Evolutionary conservation across 1,140 invertebrate species (phyloP).

Genomic region (Panagrolaimus sp.): DNA sequence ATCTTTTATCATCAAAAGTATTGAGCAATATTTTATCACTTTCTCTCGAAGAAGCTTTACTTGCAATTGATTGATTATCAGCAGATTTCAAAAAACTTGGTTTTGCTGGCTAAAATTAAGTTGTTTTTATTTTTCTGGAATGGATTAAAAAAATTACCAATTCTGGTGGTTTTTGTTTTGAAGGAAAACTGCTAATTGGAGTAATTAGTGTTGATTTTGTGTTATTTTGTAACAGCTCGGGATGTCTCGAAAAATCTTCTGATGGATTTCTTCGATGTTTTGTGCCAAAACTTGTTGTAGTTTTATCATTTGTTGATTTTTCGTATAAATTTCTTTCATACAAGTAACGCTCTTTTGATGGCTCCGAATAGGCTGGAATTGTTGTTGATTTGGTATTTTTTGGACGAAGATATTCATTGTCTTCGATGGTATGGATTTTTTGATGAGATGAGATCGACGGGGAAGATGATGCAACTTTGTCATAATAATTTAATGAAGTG

Average conservation of each 20-base stretch:
- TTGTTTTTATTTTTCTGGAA: constrained; percentile 1
- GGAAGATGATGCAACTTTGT: neutral
- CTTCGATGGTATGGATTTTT: constrained; percentile 2
- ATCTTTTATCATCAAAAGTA: constrained; percentile 4
- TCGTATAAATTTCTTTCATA: neutral
- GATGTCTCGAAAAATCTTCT: neutral
- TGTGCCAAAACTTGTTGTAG: constrained; percentile 11
- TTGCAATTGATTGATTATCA: too few relatives aligned
- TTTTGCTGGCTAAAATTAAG: too few relatives aligned
- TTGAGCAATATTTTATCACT: constrained; percentile 9
- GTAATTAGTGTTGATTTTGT: neutral
- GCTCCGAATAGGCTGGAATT: neutral
- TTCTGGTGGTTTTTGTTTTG: constrained; percentile 1
- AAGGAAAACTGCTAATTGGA: neutral
- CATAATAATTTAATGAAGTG: constrained; percentile 9
- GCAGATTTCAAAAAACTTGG: too few relatives aligned
- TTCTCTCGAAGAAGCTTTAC: too few relatives aligned
- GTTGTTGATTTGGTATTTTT: constrained; percentile 1
- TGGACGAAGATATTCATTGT: constrained; percentile 8
- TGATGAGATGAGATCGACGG: neutral
- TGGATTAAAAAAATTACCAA: neutral
- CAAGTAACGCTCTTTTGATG: too few relatives aligned
- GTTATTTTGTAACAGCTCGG: neutral
- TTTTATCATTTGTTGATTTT: neutral
- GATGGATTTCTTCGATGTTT: neutral